Base-by-base conservation (phyloP, 1,140 invertebrate genomes). In the Thaumatotibia leucotreta region DNA sequence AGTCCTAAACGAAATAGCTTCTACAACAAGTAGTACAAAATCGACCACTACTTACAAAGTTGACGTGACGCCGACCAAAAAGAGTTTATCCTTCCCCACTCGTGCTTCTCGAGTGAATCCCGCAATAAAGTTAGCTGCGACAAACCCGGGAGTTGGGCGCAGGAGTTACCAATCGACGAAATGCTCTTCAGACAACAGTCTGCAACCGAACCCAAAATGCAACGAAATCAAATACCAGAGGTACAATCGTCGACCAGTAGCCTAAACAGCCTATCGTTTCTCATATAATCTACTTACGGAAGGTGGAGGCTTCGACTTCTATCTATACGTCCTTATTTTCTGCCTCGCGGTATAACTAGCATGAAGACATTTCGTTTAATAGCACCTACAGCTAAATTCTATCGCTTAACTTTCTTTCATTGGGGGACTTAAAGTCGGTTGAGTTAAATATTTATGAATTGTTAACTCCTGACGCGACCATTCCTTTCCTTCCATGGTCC, bases 91-190 rank as follows among this genome's bases (percentile, higher is more conserved):
- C 91, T 89, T 84, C 84, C 86, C 92, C 86, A 84, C 89, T 81
- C 92, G 94, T 84, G 90, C 92, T 74, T 94, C 93, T 79, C 93
- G 94, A 90, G 93, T 94, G 70, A 94, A 94, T 91, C 92, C 92
- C 82, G 93, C 93, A 82, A 93, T 94, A 87, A 94, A 94, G 89
- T 92, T 93, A 81, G 92, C 93, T 76, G 92, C 91, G 82, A 86
- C 88, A 88, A 89, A 83, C 75, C 80, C 88, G 78, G 91, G 91
- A 87, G 90, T 89, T 89, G 88, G 88, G 83, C 92, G 91, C 88
- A 91, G 92, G 87, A 92, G 90, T 91, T 91, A 89, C 86, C 91
- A 91, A 91, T 91, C 90, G 80, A 80, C 91, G 84, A 93, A 93
- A 92, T 93, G 92, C 89, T 92, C 88, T 84, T 80, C 88, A 88